phyloP scores from a whole-genome alignment of 2,113 vertebrate genomes.

The Cercocebus atys region DNA sequence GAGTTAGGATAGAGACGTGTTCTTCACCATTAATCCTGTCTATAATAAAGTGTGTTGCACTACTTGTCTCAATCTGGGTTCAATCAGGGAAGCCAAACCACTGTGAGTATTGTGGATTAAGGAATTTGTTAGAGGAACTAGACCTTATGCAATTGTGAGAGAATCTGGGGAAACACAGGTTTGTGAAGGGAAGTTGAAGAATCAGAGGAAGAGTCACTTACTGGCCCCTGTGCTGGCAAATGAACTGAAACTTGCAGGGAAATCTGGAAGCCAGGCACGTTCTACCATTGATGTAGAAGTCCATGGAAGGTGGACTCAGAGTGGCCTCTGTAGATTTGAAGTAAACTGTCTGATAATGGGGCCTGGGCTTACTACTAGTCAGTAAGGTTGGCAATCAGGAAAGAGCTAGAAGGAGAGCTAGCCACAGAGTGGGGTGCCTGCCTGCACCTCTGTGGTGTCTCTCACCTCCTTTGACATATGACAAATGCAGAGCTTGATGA shows the following conservation, averaged over 20 bases:
- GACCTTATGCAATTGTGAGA: not conserved
- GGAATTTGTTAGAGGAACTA: not conserved
- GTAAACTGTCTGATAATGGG: not conserved
- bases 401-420: not conserved
- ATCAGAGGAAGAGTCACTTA: not conserved
- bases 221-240: not conserved
- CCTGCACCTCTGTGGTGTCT: not conserved
- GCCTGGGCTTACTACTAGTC: not conserved
- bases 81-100: not conserved
- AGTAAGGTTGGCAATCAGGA: not conserved
- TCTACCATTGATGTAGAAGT: not conserved
- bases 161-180: not conserved
- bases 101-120: not conserved
- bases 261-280: not conserved
- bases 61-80: not conserved
- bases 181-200: not conserved
- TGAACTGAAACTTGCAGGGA: not conserved
- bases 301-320: not conserved
- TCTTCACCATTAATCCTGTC: not conserved
- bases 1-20: not conserved
- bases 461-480: not conserved
- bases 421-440: too few species aligned
- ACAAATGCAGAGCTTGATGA: not conserved
- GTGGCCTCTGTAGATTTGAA: not conserved
- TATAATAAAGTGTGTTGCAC: not conserved